phyloP scores from a whole-genome alignment of 2,888 invertebrate genomes.

The Dyspetes luteomarginatus region DNA sequence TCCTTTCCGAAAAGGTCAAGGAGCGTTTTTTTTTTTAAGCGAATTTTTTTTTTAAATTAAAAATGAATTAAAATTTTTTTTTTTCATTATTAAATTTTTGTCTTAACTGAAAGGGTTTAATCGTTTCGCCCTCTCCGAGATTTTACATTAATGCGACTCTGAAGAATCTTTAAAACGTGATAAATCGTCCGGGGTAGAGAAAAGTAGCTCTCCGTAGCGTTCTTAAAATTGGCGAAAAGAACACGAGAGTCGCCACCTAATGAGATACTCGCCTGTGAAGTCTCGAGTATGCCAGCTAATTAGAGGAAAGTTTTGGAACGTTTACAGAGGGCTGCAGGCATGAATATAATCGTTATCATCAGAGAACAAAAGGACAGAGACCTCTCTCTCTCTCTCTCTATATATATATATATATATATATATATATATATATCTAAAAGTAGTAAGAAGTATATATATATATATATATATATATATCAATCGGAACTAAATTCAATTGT shows the following conservation, averaged over 20 bases:
- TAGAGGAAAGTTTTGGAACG: slow-evolving; percentile 11
- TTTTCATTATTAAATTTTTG: too few species aligned
- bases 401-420: too few species aligned
- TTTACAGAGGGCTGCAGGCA: not conserved
- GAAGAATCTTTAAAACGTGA: slow-evolving; percentile 1
- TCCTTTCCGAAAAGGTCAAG: too few species aligned
- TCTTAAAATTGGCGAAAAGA: slow-evolving; percentile 18
- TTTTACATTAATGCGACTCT: not conserved
- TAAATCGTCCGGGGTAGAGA: not conserved
- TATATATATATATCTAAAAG: too few species aligned
- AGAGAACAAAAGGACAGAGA: too few species aligned
- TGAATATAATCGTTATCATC: too few species aligned
- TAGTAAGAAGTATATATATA: too few species aligned
- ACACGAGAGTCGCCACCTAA: not conserved
- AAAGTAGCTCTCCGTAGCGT: not conserved
- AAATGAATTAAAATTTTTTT: too few species aligned
- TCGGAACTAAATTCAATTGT: not conserved
- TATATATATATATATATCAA: not conserved
- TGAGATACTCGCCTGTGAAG: not conserved
- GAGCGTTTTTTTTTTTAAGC: too few species aligned
- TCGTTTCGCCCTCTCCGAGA: not conserved
- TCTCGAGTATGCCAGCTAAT: slow-evolving; percentile 35
- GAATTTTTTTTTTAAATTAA: too few species aligned
- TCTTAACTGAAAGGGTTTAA: not conserved
- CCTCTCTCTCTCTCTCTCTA: too few species aligned